A percentile compares a stretch with the other conserved stretches of the same genome.
Evolutionary conservation across 2,888 invertebrate genomes (phyloP).

Genomic region (Pseudanteris insignis): DNA sequence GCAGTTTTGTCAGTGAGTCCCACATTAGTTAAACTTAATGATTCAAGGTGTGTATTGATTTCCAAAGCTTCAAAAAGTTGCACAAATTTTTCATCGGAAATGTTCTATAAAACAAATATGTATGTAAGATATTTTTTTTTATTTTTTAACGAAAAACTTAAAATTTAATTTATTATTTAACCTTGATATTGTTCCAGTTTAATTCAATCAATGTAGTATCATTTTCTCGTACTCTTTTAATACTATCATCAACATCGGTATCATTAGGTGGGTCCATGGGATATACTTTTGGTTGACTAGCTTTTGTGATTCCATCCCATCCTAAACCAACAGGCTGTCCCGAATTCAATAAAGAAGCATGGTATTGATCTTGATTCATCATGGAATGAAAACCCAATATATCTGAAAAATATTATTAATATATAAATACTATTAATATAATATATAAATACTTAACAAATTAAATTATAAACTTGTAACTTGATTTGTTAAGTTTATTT

Average conservation of each 20-base stretch:
- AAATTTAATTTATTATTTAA: too few species aligned
- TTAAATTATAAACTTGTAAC: neutral
- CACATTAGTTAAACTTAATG: conserved; percentile 91
- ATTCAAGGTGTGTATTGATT: conserved; percentile 90
- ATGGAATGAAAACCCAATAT: conserved; percentile 99
- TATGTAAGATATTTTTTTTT: too few species aligned
- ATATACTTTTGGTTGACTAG: conserved; percentile 87
- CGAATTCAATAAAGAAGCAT: conserved; percentile 93
- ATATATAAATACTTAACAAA: neutral
- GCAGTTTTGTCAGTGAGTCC: conserved; percentile 91
- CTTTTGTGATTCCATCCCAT: conserved; percentile 95
- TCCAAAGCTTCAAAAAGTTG: conserved; percentile 88
- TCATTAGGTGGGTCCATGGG: conserved; percentile 96
- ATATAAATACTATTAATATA: neutral
- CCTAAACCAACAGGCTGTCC: conserved; percentile 89
- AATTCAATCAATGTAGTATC: conserved; percentile 87
- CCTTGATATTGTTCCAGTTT: conserved; percentile 99
- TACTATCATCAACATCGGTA: conserved; percentile 93
- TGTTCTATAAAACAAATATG: conserved; percentile 79
- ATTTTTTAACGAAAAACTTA: too few species aligned
- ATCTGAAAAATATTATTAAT: conserved; percentile 74
- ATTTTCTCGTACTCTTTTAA: conserved; percentile 89
- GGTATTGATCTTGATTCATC: conserved; percentile 99
- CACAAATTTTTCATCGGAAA: conserved; percentile 94
- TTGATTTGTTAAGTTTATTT: too few species aligned